Evolutionary conservation across 2,888 invertebrate genomes (phyloP).

Genomic region (Altica lythri): DNA sequence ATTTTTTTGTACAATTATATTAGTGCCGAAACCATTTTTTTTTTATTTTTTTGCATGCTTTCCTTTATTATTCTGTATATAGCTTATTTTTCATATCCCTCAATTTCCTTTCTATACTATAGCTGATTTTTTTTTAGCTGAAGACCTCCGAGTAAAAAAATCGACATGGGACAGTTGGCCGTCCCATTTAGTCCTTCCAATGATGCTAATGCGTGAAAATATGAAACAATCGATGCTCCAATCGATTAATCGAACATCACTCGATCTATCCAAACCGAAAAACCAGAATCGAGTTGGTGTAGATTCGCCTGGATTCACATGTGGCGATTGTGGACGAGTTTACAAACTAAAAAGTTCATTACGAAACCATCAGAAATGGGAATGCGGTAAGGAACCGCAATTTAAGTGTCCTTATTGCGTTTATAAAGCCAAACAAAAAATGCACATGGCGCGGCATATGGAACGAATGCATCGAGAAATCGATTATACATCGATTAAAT

Average conservation of each 20-base stretch:
- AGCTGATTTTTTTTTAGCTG: conserved; percentile 57
- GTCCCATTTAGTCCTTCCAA: conserved; percentile 73
- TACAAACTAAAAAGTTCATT: conserved; percentile 87
- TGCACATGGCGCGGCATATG: conserved; percentile 83
- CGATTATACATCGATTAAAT: conserved; percentile 52
- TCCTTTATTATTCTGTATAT: background rate
- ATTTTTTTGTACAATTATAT: too few species aligned
- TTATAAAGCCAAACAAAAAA: conserved; percentile 83
- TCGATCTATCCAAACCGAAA: conserved; percentile 40
- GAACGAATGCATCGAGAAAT: conserved; percentile 75
- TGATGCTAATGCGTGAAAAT: conserved; percentile 65
- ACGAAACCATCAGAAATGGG: conserved; percentile 84
- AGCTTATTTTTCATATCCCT: too few species aligned
- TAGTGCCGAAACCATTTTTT: too few species aligned
- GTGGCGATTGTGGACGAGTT: conserved; percentile 81
- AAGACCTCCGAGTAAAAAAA: conserved; percentile 73
- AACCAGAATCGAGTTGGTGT: conserved; percentile 35
- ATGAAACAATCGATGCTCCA: conserved; percentile 56
- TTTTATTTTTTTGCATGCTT: conserved; percentile 22
- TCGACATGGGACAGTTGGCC: conserved; percentile 73
- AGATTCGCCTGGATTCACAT: conserved; percentile 64
- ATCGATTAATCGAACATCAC: conserved; percentile 41
- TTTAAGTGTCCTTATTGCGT: conserved; percentile 83
- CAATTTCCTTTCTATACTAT: conserved; percentile 10
- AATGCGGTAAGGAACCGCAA: conserved; percentile 83